These are phyloP conservation scores for Huso huso DNA, from an alignment of 2,797 vertebrate species.

Conservation along the genomic window DNA sequence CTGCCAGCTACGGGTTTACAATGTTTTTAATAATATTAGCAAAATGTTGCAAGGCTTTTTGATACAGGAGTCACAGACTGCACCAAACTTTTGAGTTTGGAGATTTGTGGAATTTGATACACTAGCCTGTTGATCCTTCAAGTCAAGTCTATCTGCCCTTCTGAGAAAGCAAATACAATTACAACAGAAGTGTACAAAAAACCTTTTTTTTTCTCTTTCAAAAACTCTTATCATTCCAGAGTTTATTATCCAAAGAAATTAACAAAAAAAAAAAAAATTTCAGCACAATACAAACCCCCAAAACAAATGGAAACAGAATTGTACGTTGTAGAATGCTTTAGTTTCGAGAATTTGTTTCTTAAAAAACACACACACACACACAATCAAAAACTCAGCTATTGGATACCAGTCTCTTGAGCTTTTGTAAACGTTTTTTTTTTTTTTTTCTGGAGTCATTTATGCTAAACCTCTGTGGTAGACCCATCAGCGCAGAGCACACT, in stretches of 20 bases:
- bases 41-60: background rate
- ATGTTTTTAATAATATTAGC: background rate
- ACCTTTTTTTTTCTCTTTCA: conserved; percentile 19
- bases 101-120: conserved; percentile 5
- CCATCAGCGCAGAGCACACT: conserved; percentile 46
- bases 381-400: conserved; percentile 10
- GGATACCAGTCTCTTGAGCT: conserved; percentile 10
- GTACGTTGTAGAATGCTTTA: conserved; percentile 51
- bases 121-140: background rate
- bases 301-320: conserved; percentile 48
- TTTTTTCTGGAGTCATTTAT: conserved; percentile 7
- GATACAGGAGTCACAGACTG: too few relatives aligned
- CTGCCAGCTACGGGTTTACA: too few relatives aligned
- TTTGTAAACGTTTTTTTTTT: conserved; percentile 9
- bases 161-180: background rate
- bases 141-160: too few relatives aligned
- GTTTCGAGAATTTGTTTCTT: conserved; percentile 41
- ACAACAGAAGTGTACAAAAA: conserved; percentile 34
- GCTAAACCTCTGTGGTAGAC: conserved; percentile 42
- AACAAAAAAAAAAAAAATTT: conserved; percentile 47
- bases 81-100: too few relatives aligned
- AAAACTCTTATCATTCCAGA: conserved; percentile 29
- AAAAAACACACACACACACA: conserved; percentile 25
- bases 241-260: conserved; percentile 43
- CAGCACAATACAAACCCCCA: conserved; percentile 68